Base-by-base conservation (phyloP, 2,797 vertebrate genomes). In the Enteromius argenteus region DNA sequence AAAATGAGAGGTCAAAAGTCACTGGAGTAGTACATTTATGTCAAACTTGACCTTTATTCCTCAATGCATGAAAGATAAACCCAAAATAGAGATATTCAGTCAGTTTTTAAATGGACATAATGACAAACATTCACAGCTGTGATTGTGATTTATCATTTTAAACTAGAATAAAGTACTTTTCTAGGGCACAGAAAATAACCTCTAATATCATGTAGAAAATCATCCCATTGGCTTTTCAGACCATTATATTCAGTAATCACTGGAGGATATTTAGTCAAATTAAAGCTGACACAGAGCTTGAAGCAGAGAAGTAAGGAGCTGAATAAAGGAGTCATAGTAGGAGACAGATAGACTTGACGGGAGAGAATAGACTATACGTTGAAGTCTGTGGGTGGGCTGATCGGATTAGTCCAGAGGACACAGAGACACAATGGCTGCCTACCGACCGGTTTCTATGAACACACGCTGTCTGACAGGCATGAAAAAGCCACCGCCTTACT, bases 401-500 rank as follows among this genome's bases (percentile, higher is more conserved):
- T 79, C 7, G 69, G 85, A 86, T 81, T 88, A 86, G 58, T 66
- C 81, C 42, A 51, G 73, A 68, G 79, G 78, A 81, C 81, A 77
- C 49, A 69, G 72, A 80, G 53, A 84, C 78, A 86, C 81, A 86
- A 84, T 75, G 81, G 51, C 35, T 76, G 78, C 62, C 49, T 23
- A 77, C 74, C 46, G 79, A 62, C 60, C 62, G 71, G 77, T 81
- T 44, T 89, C 86, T 86, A 86, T 86, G 88, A 91, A 87, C 83
- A n/a, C 81, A 81, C 46, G 85, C 56, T 75, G 83, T 85, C 83
- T 87, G 79, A 89, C 85, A 85, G 82, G 83, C 90, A 85, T 89
- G 82, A 89, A 89, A 85, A 89, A 81, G 87, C 67, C 82, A 44
- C 86, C 84, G 87, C 73, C 86, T 88, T 69, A 77, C 77, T 86